phyloP scores from a whole-genome alignment of 2,113 vertebrate species.

The Perccottus glenii region DNA sequence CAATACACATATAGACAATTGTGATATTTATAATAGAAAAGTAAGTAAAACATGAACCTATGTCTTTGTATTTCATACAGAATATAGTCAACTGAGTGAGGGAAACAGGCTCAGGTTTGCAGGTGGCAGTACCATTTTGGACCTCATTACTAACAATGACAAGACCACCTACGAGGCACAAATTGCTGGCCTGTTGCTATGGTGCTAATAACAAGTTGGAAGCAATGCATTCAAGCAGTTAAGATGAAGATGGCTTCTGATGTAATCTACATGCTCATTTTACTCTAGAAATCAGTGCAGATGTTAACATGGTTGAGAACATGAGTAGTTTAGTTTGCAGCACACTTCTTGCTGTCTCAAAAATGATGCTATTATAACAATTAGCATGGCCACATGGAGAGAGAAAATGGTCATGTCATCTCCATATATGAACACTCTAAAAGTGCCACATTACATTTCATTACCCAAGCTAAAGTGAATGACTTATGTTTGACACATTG shows the following conservation, averaged over 20 bases:
- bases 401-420: neutral
- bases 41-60: neutral
- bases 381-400: slow-evolving; percentile 4
- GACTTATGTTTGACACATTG: too few species aligned
- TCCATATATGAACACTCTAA: neutral
- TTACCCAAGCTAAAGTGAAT: too few species aligned
- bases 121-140: slow-evolving; percentile 60
- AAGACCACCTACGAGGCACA: slow-evolving; percentile 61
- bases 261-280: slow-evolving; percentile 58
- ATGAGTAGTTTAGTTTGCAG: slow-evolving; percentile 39
- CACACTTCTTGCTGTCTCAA: slow-evolving; percentile 14
- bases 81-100: slow-evolving; percentile 5
- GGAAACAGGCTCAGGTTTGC: slow-evolving; percentile 36
- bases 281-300: slow-evolving; percentile 52
- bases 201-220: slow-evolving; percentile 70
- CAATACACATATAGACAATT: neutral
- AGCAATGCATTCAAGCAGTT: slow-evolving; percentile 59
- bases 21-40: neutral
- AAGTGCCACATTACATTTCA: too few species aligned
- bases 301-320: slow-evolving; percentile 55
- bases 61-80: neutral
- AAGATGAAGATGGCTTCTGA: slow-evolving; percentile 58
- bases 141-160: slow-evolving; percentile 58
- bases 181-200: slow-evolving; percentile 67
- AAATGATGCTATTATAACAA: slow-evolving; percentile 9